These are phyloP conservation scores for Agelastica alni DNA, from an alignment of 2,888 invertebrate species.

Conservation along the genomic window DNA sequence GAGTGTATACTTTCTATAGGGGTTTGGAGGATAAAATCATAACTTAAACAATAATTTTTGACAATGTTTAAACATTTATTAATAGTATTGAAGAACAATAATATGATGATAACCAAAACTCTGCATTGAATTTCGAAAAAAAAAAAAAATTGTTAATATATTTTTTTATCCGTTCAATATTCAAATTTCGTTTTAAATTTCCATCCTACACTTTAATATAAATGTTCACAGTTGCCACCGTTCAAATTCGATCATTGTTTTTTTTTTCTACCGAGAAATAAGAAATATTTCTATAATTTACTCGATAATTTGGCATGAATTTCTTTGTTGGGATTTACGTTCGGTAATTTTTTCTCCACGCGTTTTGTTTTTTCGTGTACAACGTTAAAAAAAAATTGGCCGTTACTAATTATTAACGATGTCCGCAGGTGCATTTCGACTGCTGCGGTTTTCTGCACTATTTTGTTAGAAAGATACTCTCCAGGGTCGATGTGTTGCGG, in stretches of 20 bases:
- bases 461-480: conserved; percentile 31
- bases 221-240: conserved; percentile 3
- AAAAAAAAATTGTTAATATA: no score
- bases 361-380: conserved; percentile 28
- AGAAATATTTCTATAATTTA: conserved; percentile 18
- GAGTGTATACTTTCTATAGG: no score
- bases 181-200: neutral
- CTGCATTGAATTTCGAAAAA: no score
- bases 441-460: conserved; percentile 40
- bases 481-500: no score
- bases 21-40: no score
- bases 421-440: conserved; percentile 41
- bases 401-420: conserved; percentile 42
- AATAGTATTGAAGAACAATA: no score
- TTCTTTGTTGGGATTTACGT: conserved; percentile 18
- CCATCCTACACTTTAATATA: conserved; percentile 5
- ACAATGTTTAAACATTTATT: no score
- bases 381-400: conserved; percentile 25
- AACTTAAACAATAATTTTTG: no score
- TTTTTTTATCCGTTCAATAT: no score
- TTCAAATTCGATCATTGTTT: conserved; percentile 2
- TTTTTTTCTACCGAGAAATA: conserved; percentile 18
- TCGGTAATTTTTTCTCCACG: conserved; percentile 10
- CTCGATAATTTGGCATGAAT: conserved; percentile 21
- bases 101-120: no score